phyloP scores from a whole-genome alignment of 1,140 invertebrate species.

The Drosophila athabasca region DNA sequence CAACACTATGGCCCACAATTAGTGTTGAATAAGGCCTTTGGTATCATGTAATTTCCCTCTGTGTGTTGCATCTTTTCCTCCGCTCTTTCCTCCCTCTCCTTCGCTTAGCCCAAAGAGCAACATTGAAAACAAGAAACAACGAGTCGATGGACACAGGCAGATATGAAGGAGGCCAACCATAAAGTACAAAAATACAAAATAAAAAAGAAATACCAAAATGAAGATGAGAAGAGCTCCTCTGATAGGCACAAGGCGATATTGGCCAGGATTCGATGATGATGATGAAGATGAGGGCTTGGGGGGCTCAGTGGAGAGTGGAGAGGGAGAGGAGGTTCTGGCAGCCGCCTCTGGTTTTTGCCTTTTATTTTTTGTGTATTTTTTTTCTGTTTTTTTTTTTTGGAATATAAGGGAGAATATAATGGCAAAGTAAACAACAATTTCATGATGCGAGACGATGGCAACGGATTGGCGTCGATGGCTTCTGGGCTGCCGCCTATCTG shows the following conservation, averaged over 20 bases:
- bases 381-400: slow-evolving; percentile 6
- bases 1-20: no score
- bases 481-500: slow-evolving; percentile 51
- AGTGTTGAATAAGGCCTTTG: no score
- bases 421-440: slow-evolving; percentile 55
- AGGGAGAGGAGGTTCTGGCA: slow-evolving; percentile 1
- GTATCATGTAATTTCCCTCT: no score
- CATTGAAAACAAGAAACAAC: slow-evolving; percentile 3
- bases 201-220: not conserved
- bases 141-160: slow-evolving; percentile 20
- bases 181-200: not conserved
- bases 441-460: slow-evolving; percentile 46
- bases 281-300: not conserved
- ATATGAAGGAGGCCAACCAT: slow-evolving; percentile 22
- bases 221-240: slow-evolving; percentile 1
- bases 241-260: slow-evolving; percentile 14
- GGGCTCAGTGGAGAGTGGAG: not conserved
- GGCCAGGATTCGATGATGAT: slow-evolving; percentile 33
- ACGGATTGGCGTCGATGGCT: slow-evolving; percentile 18
- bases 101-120: not conserved
- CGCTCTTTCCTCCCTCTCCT: not conserved
- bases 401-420: slow-evolving; percentile 40
- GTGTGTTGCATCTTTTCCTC: no score
- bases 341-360: slow-evolving; percentile 29
- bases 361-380: slow-evolving; percentile 1